These are phyloP conservation scores for Lasioglossum malachurum DNA, from an alignment of 2,888 invertebrate species.

Conservation along the genomic window DNA sequence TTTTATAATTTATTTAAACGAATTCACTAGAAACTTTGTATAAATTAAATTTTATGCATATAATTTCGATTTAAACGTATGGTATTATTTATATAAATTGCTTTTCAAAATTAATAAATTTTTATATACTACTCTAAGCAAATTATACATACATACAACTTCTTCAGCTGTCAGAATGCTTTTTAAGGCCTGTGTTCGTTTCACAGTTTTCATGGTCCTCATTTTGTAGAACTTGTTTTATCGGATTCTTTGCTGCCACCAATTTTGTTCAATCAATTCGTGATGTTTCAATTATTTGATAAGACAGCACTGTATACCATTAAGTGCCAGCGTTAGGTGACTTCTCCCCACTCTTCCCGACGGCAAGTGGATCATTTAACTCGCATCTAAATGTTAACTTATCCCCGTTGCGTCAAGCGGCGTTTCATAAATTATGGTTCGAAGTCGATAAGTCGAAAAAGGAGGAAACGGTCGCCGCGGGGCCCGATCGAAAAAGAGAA, in stretches of 20 bases:
- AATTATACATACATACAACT: too few species aligned
- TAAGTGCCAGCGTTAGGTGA: not conserved
- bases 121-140: too few species aligned
- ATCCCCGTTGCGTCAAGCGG: conserved; percentile 7
- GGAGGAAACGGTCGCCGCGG: conserved; percentile 14
- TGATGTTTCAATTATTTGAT: not conserved
- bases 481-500: not conserved
- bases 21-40: too few species aligned
- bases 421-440: conserved; percentile 37
- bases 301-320: not conserved
- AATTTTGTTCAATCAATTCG: not conserved
- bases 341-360: not conserved
- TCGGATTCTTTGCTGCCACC: not conserved
- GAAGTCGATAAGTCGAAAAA: not conserved
- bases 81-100: too few species aligned
- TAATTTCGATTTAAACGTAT: too few species aligned
- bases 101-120: too few species aligned
- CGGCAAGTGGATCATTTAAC: not conserved
- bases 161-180: too few species aligned
- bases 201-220: not conserved
- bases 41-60: too few species aligned
- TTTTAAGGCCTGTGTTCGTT: too few species aligned
- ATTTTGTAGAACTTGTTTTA: not conserved
- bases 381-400: not conserved
- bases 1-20: too few species aligned